These are phyloP conservation scores for Raja brachyura DNA, from an alignment of 2,113 vertebrate species.

Conservation along the genomic window DNA sequence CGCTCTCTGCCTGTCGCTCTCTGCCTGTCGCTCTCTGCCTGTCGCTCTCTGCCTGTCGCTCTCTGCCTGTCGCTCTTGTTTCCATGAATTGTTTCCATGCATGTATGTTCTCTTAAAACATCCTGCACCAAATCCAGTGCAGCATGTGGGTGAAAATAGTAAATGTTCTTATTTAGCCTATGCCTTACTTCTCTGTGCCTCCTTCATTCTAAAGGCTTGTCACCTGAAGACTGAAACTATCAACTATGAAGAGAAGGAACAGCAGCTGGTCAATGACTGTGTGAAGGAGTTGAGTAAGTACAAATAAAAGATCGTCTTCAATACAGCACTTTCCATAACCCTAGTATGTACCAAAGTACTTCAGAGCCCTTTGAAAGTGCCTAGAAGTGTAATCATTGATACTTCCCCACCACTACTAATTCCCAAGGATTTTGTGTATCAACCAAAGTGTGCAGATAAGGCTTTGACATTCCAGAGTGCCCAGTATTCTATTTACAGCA, in stretches of 20 bases:
- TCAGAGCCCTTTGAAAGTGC: no score
- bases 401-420: not conserved
- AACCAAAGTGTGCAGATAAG: no score
- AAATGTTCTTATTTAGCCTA: not conserved
- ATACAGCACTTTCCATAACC: not conserved
- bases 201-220: slow-evolving; percentile 62
- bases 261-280: slow-evolving; percentile 88
- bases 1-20: no score
- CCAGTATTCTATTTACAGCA: no score
- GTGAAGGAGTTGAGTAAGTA: slow-evolving; percentile 94
- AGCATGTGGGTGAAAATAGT: not conserved
- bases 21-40: no score
- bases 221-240: slow-evolving; percentile 87
- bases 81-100: not conserved
- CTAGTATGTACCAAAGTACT: no score
- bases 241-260: slow-evolving; percentile 91
- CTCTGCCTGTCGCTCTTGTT: no score
- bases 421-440: not conserved
- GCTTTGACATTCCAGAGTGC: not conserved
- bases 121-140: not conserved
- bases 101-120: no score
- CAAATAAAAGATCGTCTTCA: not conserved
- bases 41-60: no score
- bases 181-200: not conserved
- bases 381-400: no score